A percentile compares a stretch with the other conserved stretches of the same genome.
These are phyloP conservation scores for Embiotoca jacksoni DNA, from an alignment of 2,113 vertebrate genomes.

Conservation along the genomic window DNA sequence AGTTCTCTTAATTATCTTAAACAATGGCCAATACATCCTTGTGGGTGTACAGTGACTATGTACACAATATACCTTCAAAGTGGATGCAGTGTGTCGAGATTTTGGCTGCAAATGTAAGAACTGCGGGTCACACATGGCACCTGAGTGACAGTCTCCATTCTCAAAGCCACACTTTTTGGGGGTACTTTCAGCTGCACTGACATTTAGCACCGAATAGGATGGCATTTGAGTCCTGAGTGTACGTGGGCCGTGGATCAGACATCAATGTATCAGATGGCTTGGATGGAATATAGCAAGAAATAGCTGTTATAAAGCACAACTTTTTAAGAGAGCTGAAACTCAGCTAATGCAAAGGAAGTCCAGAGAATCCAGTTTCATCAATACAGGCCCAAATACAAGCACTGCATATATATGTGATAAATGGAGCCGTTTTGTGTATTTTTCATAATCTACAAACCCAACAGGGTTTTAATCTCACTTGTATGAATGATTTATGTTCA, in stretches of 20 bases:
- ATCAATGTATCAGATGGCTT: constrained; percentile 41
- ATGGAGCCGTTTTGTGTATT: constrained; percentile 12
- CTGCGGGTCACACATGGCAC: constrained; percentile 5
- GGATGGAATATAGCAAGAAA: constrained; percentile 19
- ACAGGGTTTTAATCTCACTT: constrained; percentile 16
- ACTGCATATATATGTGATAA: constrained; percentile 10
- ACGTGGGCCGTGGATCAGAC: constrained; percentile 41
- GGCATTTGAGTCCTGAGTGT: constrained; percentile 70
- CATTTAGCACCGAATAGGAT: constrained; percentile 75
- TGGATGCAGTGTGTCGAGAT: constrained; percentile 6
- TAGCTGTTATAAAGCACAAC: neutral
- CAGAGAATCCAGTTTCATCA: neutral
- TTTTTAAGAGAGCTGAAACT: neutral
- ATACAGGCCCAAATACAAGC: constrained; percentile 7
- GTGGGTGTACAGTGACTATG: constrained; percentile 12
- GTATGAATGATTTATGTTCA: constrained; percentile 39
- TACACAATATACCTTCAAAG: constrained; percentile 18
- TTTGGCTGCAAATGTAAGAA: constrained; percentile 34
- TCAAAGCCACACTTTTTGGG: constrained; percentile 39
- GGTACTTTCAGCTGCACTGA: constrained; percentile 66
- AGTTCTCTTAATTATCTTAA: neutral
- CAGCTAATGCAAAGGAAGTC: neutral
- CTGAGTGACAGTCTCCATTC: constrained; percentile 48
- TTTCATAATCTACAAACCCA: constrained; percentile 24
- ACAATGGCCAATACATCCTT: neutral